These are phyloP conservation scores for Phenganax marumi DNA, from an alignment of 92 coral and sea anemone species.

Conservation along the genomic window DNA sequence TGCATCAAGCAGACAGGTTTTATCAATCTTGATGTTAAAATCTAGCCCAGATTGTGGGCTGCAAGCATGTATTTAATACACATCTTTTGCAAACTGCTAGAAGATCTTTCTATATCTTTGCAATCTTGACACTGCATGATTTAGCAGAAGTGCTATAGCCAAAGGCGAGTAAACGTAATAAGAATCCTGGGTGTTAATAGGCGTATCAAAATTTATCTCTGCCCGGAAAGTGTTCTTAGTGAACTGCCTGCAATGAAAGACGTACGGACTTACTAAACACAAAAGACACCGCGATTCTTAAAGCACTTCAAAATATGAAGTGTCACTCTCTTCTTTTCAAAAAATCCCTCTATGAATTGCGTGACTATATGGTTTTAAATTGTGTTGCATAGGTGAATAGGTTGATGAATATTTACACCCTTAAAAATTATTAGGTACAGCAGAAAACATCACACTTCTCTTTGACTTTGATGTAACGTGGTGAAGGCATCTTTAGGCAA, in stretches of 20 bases:
- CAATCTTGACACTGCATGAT: too few relatives aligned
- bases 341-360: neutral
- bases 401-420: too few relatives aligned
- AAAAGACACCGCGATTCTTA: too few relatives aligned
- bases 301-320: neutral
- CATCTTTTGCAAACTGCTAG: neutral
- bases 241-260: neutral
- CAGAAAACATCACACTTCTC: too few relatives aligned
- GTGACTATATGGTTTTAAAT: too few relatives aligned
- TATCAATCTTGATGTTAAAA: neutral
- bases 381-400: too few relatives aligned
- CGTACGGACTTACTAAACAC: neutral
- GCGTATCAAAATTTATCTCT: neutral
- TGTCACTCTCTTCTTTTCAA: neutral
- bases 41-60: neutral
- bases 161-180: neutral
- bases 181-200: conserved; percentile 3
- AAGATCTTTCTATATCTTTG: neutral
- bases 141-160: neutral
- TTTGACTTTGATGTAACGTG: too few relatives aligned
- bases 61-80: neutral
- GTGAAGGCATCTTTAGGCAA: too few relatives aligned
- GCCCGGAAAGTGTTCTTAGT: conserved; percentile 4
- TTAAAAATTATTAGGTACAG: too few relatives aligned
- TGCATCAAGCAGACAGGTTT: neutral